Evolutionary conservation across 2,797 vertebrate genomes (phyloP), one percentile per base, ranked within the genome.

Genomic region (Enteromius argenteus): DNA sequence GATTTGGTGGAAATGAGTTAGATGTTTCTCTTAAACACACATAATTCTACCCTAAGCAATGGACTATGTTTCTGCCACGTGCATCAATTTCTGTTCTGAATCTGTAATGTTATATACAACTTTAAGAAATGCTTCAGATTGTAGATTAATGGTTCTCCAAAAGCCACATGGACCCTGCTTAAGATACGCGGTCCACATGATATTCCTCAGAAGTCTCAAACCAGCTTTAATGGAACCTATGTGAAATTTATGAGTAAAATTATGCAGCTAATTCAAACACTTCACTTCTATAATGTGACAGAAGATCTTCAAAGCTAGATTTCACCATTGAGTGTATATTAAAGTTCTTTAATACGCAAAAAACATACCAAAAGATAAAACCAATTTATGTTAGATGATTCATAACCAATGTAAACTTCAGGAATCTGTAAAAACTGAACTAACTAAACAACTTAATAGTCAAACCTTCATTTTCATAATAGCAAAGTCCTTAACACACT

Each of bases 161-260:
- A 77, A 19, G 21, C 6, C 51, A 51, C 49, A 19, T 51, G 56
- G 10, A 60, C 21, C 10, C 6, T 11, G n/a, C 5, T 5, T 69
- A 44, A 71, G 37, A 71, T 44, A 71, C 37, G 23, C 19, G 11
- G 37, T 69, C 5, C 11, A 42, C 37, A 46, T 46, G 2, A 44
- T 46, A 27, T 39, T 68, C 39, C 4, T 68, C 15, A 67, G 17
- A 21, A 11, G 17, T 1, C 37, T 19, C 64, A 37, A 67, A 21
- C 4, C 44, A 49, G 27, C 14, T 73, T 73, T 73, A 2, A 3
- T 51, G 4, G 15, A 51, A 21, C 17, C 71, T 32, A 62, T 30
- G 1, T 62, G 76, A 79, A 79, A 66, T 30, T 19, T 66, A 60
- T 35, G 60, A 60, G 66, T 49, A 46, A 51, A 46, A 72, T 72